These are phyloP conservation scores for Lasioglossum pauxillum DNA, from an alignment of 2,888 invertebrate genomes.

Conservation along the genomic window DNA sequence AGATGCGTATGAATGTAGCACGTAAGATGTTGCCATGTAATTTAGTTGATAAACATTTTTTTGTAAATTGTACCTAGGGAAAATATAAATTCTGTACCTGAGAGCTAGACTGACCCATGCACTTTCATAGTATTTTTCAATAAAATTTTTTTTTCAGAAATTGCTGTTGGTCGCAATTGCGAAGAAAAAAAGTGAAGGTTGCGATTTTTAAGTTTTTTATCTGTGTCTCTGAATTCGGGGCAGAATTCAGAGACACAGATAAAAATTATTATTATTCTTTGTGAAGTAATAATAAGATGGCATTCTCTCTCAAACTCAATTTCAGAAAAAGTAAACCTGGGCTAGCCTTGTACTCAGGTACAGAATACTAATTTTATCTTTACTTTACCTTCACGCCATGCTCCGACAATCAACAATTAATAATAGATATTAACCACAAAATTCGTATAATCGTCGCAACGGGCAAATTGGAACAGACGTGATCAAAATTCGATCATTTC, in stretches of 20 bases:
- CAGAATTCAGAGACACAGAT: too few species aligned
- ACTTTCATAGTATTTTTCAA: not conserved
- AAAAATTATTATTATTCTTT: not conserved
- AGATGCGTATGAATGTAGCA: not conserved
- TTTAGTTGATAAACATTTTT: slow-evolving; percentile 2
- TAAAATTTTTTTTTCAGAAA: not conserved
- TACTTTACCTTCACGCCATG: not conserved
- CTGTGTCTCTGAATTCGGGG: too few species aligned
- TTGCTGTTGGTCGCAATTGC: too few species aligned
- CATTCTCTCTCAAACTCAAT: not conserved
- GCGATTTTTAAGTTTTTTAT: too few species aligned
- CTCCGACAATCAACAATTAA: not conserved
- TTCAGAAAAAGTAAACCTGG: not conserved
- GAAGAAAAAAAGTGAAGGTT: too few species aligned
- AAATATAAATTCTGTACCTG: not conserved
- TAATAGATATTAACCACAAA: not conserved
- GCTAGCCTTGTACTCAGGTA: not conserved
- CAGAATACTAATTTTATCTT: not conserved
- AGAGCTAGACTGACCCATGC: not conserved
- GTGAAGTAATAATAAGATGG: not conserved
- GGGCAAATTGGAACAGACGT: not conserved
- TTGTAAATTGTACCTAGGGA: not conserved
- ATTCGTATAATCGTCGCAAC: not conserved
- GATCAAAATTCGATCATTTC: not conserved
- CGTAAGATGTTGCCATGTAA: not conserved